Base-by-base conservation (phyloP, 2,888 invertebrate genomes). In the Harpagoxenus sublaevis region DNA sequence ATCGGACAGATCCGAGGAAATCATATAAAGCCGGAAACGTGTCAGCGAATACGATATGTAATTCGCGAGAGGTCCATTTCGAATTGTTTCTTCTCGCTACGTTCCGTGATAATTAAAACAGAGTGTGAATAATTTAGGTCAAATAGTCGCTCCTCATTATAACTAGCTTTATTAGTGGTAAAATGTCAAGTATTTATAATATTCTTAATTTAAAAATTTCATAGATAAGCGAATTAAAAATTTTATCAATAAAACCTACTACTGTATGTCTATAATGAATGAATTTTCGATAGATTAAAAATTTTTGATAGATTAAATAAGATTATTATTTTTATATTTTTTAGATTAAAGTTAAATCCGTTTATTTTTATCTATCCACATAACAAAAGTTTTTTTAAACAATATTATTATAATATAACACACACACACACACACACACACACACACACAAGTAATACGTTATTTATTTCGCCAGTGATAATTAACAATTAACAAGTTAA, bases 11-110 rank as follows among this genome's bases (percentile, higher is more conserved):
- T 68, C 15, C 78, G 42, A 51, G 39, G 18, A 71, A 71, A 39
- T 79, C 60, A n/a, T 18, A 71, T 71, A 60, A 81, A 71, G 39
- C 35, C 28, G 51, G 51, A 70, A 81, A 79, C 39, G 60, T 28
- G 18, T 10, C n/a, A 31, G 35, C 5, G 23, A 39, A 39, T 42
- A 42, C 39, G 55, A 60, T 28, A 28, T 23, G 28, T 1, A 23
- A 71, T 62, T 39, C 60, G 12, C 57, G 15, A 51, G 18, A 39
- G 28, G 12, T n/a, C 12, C 12, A 18, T 48, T 70, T 23, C 8
- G 18, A 23, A 12, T 60, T 62, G 60, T 18, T 60, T 48, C 35
- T 48, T 55, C 18, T 18, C 23, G 10, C 6, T 4, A 45, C 45
- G 6, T 53, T 18, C 9, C n/a, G 15, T 12, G 15, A 48, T 39